Base-by-base conservation (phyloP, 2,888 invertebrate genomes). In the Ormyrus nitidulus region DNA sequence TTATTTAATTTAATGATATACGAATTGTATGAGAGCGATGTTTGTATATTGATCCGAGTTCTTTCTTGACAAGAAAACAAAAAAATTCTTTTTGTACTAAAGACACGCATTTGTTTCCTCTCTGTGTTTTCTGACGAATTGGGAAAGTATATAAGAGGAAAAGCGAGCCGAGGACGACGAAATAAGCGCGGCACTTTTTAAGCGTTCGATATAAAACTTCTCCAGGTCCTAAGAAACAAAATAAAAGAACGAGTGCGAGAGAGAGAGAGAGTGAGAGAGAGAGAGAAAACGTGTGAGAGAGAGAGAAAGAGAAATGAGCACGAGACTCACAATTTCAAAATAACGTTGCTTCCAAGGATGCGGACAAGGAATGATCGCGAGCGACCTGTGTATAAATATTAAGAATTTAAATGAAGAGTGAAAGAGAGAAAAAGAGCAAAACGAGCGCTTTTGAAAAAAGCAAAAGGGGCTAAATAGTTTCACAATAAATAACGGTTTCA, bases 151-250 rank as follows among this genome's bases (percentile, higher is more conserved):
- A 34, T 34, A 51, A 64, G 9, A 48, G 6, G 10, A 64, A 64
- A 62, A 64, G 53, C 51, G n/a, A 49, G 61, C 51, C 62, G 62
- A 70, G 46, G 19, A 70, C 34, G 59, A 77, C 54, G 51, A 77
- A 51, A 72, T 77, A 74, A n/a, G 76, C 69, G 79, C 64, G 76
- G 69, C 72, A 79, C 68, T 83, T 85, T 34, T 83, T 80, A 83
- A 84, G 81, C 83, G 84, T 84, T 84, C 84, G 84, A 84, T 84
- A 84, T 81, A 83, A 78, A 66, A 69, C 72, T 70, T 81, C 68
- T 84, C 83, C 83, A 82, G 80, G 82, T 84, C 82, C 80, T 81
- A 84, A 82, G 76, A 83, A 80, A 83, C 81, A 75, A 64, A 44
- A 82, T 77, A 80, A 78, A 78, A 71, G n/a, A 48, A 61, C 53